Conservation (phyloP, 2,797 vertebrate species). For the Helarctos malayanus region DNA sequence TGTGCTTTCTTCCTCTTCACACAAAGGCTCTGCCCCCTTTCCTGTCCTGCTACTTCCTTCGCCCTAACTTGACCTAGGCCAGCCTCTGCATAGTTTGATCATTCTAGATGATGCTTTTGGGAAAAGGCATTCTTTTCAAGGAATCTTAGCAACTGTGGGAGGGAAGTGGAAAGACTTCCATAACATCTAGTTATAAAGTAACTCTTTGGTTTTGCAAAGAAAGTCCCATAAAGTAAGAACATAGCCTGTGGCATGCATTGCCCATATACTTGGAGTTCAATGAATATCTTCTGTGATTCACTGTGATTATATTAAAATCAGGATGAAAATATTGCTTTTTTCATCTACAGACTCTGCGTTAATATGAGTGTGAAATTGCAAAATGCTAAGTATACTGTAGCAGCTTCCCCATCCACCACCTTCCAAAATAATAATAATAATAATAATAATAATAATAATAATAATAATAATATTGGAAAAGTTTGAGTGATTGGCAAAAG, state of each 20-base stretch:
- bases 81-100: not conserved
- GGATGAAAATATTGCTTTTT: not conserved
- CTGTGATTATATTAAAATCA: not conserved
- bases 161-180: not conserved
- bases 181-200: not conserved
- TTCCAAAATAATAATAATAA: too few species aligned
- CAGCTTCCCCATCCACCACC: not conserved
- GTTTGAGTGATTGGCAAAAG: not conserved
- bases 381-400: not conserved
- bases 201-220: not conserved
- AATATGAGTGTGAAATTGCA: not conserved
- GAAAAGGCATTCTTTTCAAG: not conserved
- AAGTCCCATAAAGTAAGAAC: not conserved
- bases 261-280: accelerated
- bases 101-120: not conserved
- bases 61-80: not conserved
- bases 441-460: too few species aligned
- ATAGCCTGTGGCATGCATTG: not conserved
- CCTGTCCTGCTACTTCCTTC: not conserved
- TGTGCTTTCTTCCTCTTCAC: not conserved
- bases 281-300: not conserved
- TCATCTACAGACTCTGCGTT: not conserved
- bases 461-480: not conserved
- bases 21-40: not conserved
- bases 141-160: not conserved